These are phyloP conservation scores for Thunnus albacares DNA, from an alignment of 2,797 vertebrate genomes.

Conservation along the genomic window DNA sequence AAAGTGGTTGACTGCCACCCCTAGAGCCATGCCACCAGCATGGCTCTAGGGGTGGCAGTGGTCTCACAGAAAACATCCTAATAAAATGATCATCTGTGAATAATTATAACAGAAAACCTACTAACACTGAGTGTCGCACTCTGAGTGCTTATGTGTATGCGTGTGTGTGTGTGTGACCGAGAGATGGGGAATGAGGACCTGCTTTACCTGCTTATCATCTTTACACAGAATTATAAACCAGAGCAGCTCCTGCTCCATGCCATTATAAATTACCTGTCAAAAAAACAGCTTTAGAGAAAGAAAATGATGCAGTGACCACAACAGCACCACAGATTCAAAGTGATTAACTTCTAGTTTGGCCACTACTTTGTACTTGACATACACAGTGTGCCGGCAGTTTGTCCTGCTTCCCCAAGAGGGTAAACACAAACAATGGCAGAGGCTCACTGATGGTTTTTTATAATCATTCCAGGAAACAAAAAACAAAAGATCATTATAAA, in stretches of 20 bases:
- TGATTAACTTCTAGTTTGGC: neutral
- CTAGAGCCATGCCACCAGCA: no score
- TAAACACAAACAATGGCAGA: constrained; percentile 23
- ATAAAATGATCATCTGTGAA: no score
- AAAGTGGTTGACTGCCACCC: no score
- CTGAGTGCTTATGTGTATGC: no score
- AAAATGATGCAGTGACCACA: neutral
- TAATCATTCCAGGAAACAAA: constrained; percentile 34
- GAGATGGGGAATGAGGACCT: neutral
- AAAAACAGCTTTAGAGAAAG: neutral
- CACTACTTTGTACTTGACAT: constrained; percentile 29
- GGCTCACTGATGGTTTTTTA: constrained; percentile 13
- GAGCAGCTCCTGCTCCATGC: neutral
- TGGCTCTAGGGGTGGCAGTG: no score
- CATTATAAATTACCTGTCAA: neutral
- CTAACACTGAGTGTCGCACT: neutral
- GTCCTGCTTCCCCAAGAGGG: neutral
- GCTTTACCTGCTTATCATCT: neutral
- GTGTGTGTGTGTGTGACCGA: no score
- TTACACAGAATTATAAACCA: neutral
- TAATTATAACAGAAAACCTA: neutral
- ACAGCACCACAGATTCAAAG: constrained; percentile 8
- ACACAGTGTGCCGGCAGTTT: neutral
- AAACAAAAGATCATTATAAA: constrained; percentile 58
- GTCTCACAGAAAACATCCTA: no score